phyloP scores from a whole-genome alignment of 2,888 invertebrate genomes.

The Heliconius sara region DNA sequence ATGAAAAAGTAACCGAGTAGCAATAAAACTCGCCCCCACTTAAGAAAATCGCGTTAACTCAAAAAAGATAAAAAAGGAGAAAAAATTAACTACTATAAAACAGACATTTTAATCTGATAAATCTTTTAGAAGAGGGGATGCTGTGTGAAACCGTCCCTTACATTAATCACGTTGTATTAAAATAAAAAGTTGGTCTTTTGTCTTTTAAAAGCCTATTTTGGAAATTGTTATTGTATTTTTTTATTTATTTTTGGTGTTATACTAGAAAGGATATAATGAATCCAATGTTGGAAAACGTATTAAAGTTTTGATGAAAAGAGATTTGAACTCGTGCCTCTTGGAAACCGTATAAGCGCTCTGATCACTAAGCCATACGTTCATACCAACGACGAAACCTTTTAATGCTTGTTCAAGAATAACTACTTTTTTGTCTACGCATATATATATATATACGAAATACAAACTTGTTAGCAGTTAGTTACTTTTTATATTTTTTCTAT shows the following conservation, averaged over 20 bases:
- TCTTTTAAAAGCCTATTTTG: neutral
- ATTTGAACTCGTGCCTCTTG: too few relatives aligned
- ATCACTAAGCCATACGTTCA: too few relatives aligned
- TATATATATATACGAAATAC: too few relatives aligned
- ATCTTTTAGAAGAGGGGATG: conserved; percentile 23
- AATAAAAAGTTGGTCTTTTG: conserved; percentile 13
- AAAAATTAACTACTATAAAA: conserved; percentile 33
- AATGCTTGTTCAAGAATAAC: too few relatives aligned
- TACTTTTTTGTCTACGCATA: too few relatives aligned
- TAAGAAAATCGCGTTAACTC: conserved; percentile 30
- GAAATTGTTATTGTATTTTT: neutral
- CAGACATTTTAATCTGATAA: conserved; percentile 31
- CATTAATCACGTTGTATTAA: conserved; percentile 14
- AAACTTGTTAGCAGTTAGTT: too few relatives aligned
- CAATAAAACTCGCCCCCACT: conserved; percentile 17
- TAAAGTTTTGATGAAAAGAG: too few relatives aligned
- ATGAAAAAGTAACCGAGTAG: neutral
- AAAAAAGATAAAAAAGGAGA: conserved; percentile 29
- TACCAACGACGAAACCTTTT: too few relatives aligned
- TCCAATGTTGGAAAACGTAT: too few relatives aligned
- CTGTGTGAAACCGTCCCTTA: neutral
- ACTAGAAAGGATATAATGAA: neutral
- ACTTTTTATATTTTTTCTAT: too few relatives aligned
- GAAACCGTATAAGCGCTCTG: too few relatives aligned
- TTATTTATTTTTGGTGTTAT: neutral